A percentile compares a stretch with the other conserved stretches of the same genome.
These are phyloP conservation scores for Arenaria interpres DNA, from an alignment of 2,113 vertebrate genomes.

Conservation along the genomic window DNA sequence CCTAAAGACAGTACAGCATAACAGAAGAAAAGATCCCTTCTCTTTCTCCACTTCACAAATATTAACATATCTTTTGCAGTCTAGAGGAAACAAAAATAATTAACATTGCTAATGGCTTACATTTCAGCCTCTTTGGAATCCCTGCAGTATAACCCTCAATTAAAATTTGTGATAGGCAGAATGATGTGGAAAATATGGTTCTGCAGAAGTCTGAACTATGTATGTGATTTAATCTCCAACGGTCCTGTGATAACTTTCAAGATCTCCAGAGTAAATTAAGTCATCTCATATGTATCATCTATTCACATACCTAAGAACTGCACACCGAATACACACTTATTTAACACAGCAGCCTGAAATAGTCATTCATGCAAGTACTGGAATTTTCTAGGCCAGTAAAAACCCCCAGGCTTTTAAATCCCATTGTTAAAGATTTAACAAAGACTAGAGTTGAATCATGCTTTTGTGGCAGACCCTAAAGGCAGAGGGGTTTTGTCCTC, in stretches of 20 bases:
- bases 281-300: background rate
- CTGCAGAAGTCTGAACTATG: background rate
- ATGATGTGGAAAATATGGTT: background rate
- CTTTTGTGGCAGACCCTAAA: background rate
- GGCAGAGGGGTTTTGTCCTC: background rate
- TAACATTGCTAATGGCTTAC: background rate
- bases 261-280: background rate
- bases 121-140: background rate
- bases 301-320: background rate
- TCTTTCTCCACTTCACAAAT: background rate
- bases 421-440: background rate
- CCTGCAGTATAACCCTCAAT: background rate
- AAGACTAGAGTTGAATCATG: background rate
- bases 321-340: background rate
- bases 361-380: background rate
- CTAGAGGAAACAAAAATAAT: background rate
- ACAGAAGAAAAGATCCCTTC: background rate
- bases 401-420: background rate
- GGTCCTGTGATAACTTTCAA: background rate
- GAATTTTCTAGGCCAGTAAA: background rate
- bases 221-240: background rate
- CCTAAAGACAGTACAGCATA: background rate
- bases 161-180: background rate
- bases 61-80: background rate
- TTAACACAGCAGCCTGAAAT: background rate